These are phyloP conservation scores for Cheilosia scutellata DNA, from an alignment of 2,888 invertebrate species.

Conservation along the genomic window DNA sequence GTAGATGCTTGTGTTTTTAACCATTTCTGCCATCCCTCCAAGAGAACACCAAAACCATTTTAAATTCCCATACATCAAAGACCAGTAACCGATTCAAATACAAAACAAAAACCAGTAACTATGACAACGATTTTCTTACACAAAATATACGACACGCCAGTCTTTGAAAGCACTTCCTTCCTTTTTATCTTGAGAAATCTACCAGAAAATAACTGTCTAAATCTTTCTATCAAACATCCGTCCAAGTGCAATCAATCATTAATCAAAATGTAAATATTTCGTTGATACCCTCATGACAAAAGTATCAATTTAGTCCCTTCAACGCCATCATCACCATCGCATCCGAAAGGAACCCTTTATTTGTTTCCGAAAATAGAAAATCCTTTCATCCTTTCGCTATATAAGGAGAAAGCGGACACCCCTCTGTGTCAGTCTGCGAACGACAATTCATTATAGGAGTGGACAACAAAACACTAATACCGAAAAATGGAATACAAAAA, in stretches of 20 bases:
- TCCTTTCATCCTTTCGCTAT: slow-evolving; percentile 62
- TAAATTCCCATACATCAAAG: background rate
- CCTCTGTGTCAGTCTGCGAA: slow-evolving; percentile 29
- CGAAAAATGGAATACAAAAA: slow-evolving; percentile 61
- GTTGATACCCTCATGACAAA: slow-evolving; percentile 70
- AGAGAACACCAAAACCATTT: no score
- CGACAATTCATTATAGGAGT: slow-evolving; percentile 48
- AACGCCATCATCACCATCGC: slow-evolving; percentile 37
- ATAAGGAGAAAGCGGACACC: slow-evolving; percentile 4
- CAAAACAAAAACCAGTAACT: slow-evolving; percentile 9
- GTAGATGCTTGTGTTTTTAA: no score
- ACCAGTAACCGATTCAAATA: background rate
- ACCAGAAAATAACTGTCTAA: slow-evolving; percentile 2
- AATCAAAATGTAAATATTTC: slow-evolving; percentile 70
- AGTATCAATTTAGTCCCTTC: slow-evolving; percentile 66
- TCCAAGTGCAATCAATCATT: slow-evolving; percentile 69
- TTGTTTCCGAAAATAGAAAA: slow-evolving; percentile 62
- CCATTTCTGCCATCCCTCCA: no score
- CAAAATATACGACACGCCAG: slow-evolving; percentile 8
- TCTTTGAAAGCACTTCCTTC: slow-evolving; percentile 25
- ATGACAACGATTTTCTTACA: slow-evolving; percentile 28
- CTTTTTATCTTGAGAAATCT: slow-evolving; percentile 29
- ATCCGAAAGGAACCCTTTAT: slow-evolving; percentile 44
- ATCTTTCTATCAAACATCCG: background rate
- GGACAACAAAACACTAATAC: slow-evolving; percentile 49